Conservation (phyloP, 1,140 invertebrate genomes). For the Papilio polyxenes region DNA sequence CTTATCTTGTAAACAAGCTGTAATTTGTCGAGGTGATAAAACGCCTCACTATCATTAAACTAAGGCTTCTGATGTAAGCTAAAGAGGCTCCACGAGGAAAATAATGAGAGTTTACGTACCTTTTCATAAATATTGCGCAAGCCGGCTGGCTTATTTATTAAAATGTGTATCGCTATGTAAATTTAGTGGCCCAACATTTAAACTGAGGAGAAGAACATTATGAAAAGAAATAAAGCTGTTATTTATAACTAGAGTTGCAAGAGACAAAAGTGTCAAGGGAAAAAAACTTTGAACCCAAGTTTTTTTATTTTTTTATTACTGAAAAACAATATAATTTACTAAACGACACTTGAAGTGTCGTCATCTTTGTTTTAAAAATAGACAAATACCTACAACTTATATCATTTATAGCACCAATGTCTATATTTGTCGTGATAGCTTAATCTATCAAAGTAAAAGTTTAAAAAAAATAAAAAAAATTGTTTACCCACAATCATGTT, state of each 20-base stretch:
- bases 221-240: not conserved
- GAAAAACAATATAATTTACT: too few relatives aligned
- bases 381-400: not conserved
- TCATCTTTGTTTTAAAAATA: not conserved
- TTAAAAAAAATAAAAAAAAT: not conserved
- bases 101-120: slow-evolving; percentile 40
- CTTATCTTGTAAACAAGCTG: slow-evolving; percentile 46
- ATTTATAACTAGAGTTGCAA: not conserved
- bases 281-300: too few relatives aligned
- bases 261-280: not conserved
- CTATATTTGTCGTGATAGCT: not conserved
- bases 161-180: not conserved
- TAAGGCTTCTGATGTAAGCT: slow-evolving; percentile 38
- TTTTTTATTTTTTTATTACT: too few relatives aligned
- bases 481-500: slow-evolving; percentile 15
- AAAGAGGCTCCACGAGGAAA: slow-evolving; percentile 22
- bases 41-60: slow-evolving; percentile 37
- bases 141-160: not conserved
- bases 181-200: not conserved
- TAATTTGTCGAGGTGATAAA: slow-evolving; percentile 46
- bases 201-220: not conserved
- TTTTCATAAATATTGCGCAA: slow-evolving; percentile 23
- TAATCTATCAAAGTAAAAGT: not conserved
- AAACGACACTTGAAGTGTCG: not conserved
- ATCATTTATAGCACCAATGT: not conserved